A percentile compares a stretch with the other conserved stretches of the same genome.
Evolutionary conservation across 92 coral and sea anemone species (phyloP).

Genomic region (Diadumene lineata): DNA sequence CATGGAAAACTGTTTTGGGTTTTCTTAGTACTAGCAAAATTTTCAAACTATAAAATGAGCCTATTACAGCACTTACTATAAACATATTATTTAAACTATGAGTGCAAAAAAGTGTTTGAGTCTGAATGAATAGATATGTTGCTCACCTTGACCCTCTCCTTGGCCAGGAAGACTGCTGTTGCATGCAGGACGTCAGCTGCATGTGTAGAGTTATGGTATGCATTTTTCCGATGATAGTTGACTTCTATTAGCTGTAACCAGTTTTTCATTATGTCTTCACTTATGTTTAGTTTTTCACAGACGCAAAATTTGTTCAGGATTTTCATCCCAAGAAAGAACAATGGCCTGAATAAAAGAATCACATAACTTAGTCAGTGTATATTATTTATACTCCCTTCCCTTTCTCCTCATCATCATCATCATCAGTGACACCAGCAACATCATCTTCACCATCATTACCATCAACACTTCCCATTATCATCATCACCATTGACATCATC

Average conservation of each 20-base stretch:
- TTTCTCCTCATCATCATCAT: too few relatives aligned
- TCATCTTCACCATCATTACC: too few relatives aligned
- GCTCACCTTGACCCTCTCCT: constrained; percentile 93
- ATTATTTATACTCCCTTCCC: too few relatives aligned
- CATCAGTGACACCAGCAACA: too few relatives aligned
- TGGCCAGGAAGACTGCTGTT: constrained; percentile 90
- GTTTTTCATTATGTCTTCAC: constrained; percentile 85
- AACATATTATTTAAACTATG: too few relatives aligned
- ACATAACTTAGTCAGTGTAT: not conserved
- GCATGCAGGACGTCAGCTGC: constrained; percentile 99
- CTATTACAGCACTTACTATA: too few relatives aligned
- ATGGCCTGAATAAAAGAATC: constrained; percentile 64
- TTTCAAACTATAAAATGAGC: too few relatives aligned
- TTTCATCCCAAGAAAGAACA: constrained; percentile 90
- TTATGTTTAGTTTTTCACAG: constrained; percentile 84
- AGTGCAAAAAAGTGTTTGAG: not conserved
- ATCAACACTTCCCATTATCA: too few relatives aligned
- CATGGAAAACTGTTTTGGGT: too few relatives aligned
- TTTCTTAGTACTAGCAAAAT: too few relatives aligned
- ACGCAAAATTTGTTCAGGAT: constrained; percentile 91
- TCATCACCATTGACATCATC: too few relatives aligned
- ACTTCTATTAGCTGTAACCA: constrained; percentile 98
- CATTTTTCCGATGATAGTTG: constrained; percentile 90
- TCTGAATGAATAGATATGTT: not conserved
- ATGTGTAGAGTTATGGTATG: constrained; percentile 97